These are phyloP conservation scores for Diloba caeruleocephala DNA, from an alignment of 2,888 invertebrate species.

Conservation along the genomic window DNA sequence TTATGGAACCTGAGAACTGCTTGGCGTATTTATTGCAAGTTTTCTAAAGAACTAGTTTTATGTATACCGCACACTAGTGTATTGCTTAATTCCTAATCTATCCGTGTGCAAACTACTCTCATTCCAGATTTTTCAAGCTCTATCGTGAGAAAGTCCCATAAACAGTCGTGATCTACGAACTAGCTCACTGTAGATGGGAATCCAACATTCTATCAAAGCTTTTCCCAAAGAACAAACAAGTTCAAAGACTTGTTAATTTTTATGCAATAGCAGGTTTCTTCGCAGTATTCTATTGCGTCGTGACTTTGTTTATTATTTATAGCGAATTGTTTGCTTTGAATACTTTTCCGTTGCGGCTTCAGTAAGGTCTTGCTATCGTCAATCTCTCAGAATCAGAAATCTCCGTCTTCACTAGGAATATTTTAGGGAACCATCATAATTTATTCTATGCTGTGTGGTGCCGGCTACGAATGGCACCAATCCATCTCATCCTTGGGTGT, in stretches of 20 bases:
- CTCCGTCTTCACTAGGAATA: slow-evolving; percentile 9
- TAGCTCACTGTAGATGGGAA: slow-evolving; percentile 27
- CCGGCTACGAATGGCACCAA: too few relatives aligned
- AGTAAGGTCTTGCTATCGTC: slow-evolving; percentile 10
- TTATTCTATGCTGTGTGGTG: too few relatives aligned
- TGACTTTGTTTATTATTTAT: slow-evolving; percentile 28
- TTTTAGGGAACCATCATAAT: slow-evolving; percentile 30
- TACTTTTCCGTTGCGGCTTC: slow-evolving; percentile 16
- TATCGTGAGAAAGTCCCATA: slow-evolving; percentile 50
- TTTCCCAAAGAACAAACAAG: slow-evolving; percentile 46
- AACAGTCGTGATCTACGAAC: slow-evolving; percentile 31
- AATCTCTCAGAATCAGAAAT: slow-evolving; percentile 5
- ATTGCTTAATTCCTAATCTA: slow-evolving; percentile 23
- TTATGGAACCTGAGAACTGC: not conserved
- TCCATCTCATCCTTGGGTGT: too few relatives aligned
- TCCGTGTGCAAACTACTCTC: slow-evolving; percentile 17
- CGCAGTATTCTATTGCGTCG: slow-evolving; percentile 22
- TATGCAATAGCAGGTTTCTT: slow-evolving; percentile 42
- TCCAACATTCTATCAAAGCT: slow-evolving; percentile 41
- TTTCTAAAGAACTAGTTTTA: slow-evolving; percentile 16
- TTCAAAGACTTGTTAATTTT: slow-evolving; percentile 39
- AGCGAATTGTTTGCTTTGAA: slow-evolving; percentile 33
- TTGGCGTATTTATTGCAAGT: slow-evolving; percentile 10
- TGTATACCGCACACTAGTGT: slow-evolving; percentile 16
- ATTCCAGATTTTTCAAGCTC: slow-evolving; percentile 32